Conservation (phyloP, 2,888 invertebrate species). For the Smittia sp. region DNA sequence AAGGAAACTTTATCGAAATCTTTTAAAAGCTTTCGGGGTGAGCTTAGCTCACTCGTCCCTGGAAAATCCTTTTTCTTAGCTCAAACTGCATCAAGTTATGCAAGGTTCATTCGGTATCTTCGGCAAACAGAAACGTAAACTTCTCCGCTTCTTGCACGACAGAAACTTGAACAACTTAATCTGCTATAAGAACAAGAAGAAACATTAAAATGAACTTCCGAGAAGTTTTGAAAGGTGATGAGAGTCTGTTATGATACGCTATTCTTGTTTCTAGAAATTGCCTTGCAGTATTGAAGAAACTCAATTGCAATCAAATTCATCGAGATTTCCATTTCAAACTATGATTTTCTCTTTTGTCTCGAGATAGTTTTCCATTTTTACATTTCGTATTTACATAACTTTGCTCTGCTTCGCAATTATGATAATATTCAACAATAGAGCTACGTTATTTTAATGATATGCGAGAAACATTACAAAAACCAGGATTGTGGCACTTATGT, state of each 20-base stretch:
- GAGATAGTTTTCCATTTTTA: not conserved
- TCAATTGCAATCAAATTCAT: no score
- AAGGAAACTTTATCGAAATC: not conserved
- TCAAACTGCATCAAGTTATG: not conserved
- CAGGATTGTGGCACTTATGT: conserved; percentile 38
- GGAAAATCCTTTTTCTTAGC: not conserved
- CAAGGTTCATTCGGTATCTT: not conserved
- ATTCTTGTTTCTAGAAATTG: no score
- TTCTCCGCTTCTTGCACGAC: not conserved
- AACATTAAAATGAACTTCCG: no score
- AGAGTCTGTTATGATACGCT: no score
- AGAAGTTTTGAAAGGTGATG: no score
- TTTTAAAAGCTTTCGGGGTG: not conserved
- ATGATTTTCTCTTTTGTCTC: no score
- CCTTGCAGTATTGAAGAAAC: no score
- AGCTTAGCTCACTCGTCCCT: not conserved
- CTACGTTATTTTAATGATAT: conserved; percentile 37
- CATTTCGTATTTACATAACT: conserved; percentile 3
- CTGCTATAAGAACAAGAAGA: not conserved
- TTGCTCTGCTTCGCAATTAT: not conserved
- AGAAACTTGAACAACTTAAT: not conserved
- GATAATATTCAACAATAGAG: conserved; percentile 31
- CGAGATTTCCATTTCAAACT: no score
- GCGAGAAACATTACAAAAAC: conserved; percentile 27
- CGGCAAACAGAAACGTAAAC: not conserved